Conservation (phyloP, 2,113 vertebrate genomes). For the Vanacampus margaritifer region DNA sequence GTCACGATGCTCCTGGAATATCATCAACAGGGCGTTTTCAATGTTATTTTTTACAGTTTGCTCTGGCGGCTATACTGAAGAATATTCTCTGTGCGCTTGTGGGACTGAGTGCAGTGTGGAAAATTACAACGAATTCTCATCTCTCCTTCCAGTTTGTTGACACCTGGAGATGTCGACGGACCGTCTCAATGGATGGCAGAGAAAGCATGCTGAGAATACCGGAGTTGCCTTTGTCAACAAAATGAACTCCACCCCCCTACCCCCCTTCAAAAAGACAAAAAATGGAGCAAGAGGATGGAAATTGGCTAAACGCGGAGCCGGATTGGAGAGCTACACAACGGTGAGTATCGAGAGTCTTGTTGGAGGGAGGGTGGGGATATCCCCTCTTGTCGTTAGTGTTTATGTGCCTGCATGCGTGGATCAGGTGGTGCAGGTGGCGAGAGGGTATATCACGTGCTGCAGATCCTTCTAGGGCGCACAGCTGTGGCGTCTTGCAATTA, state of each 20-base stretch:
- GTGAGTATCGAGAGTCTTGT: conserved; percentile 64
- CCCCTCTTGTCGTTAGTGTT: conserved; percentile 5
- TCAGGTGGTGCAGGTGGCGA: conserved; percentile 5
- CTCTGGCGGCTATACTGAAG: not conserved
- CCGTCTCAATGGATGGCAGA: conserved; percentile 44
- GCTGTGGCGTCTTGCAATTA: not conserved
- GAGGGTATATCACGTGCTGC: conserved; percentile 62
- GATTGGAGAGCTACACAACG: conserved; percentile 35
- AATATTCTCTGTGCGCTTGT: not conserved
- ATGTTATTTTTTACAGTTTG: not conserved
- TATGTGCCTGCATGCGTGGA: conserved; percentile 13
- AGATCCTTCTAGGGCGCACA: not conserved
- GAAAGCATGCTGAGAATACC: not conserved
- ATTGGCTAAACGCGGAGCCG: conserved; percentile 8
- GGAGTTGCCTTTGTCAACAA: not conserved
- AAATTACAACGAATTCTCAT: conserved; percentile 51
- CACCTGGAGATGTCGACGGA: conserved; percentile 69
- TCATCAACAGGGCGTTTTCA: not conserved
- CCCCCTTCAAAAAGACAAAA: not conserved
- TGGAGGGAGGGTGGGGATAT: not conserved
- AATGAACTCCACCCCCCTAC: not conserved
- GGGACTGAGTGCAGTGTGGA: conserved; percentile 39
- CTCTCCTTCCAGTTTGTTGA: conserved; percentile 35
- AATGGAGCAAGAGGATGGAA: not conserved
- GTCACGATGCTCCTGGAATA: not conserved